Percentiles rank a stretch among this genome's conserved stretches.
Conservation (phyloP, 2,113 vertebrate genomes). For the Microcebus tavaratra region DNA sequence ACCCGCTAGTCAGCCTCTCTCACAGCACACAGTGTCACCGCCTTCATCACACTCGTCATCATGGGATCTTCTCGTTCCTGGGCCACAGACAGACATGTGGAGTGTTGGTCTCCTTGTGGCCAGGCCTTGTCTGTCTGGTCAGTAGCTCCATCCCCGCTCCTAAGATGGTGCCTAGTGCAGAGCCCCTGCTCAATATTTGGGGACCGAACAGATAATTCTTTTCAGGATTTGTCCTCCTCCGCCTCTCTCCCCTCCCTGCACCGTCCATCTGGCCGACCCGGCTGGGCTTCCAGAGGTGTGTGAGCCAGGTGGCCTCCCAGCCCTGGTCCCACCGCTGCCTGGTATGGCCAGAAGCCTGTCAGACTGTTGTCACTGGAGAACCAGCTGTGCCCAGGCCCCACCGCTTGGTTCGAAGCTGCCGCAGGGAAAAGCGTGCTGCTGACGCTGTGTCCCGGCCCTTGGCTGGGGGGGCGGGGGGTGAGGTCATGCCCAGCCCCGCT, state of each 20-base stretch:
- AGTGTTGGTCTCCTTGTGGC: neutral
- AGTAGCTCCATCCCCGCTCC: neutral
- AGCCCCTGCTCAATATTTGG: neutral
- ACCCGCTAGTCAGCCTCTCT: neutral
- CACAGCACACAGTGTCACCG: neutral
- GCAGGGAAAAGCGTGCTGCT: neutral
- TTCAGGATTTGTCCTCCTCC: neutral
- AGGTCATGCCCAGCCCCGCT: constrained; percentile 19
- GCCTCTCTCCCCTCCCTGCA: no score
- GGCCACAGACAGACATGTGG: neutral
- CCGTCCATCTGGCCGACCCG: neutral
- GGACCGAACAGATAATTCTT: neutral
- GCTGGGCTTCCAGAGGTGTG: neutral
- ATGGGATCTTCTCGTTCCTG: neutral
- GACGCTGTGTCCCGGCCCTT: neutral
- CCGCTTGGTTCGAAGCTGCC: constrained; percentile 8
- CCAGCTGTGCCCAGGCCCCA: neutral
- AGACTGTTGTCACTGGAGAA: neutral
- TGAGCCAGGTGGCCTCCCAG: neutral
- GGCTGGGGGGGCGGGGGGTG: neutral
- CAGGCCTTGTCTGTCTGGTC: neutral
- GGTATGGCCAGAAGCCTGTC: neutral
- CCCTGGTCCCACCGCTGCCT: neutral
- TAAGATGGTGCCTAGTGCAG: neutral
- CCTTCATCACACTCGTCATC: neutral